Evolutionary conservation across 2,888 invertebrate species (phyloP), one percentile per base, ranked within the genome.

Genomic region (Lepidochitona cinerea): DNA sequence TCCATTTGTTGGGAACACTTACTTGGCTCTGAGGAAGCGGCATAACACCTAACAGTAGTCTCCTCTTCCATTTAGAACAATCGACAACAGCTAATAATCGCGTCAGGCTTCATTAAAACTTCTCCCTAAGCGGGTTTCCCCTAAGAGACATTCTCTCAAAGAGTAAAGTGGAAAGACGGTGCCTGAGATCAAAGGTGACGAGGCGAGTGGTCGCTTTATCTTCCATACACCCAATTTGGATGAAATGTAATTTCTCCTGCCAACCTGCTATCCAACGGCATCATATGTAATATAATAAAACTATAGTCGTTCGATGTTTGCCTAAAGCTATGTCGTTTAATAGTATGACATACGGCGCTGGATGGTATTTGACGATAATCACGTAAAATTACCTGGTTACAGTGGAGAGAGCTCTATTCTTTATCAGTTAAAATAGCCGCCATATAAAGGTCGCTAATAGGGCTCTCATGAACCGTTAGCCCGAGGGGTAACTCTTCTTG

Each of bases 281-380:
- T 4, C 29, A 14, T 59, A 59, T 14, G 14, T 59, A 59, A 59
- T 59, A 26, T 59, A 59, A 59, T 59, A 59, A 59, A 59, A 26
- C 59, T 59, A 29, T 59, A 59, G 14, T 59, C 18, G 59, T 32
- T 59, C 23, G 18, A 41, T 18, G 18, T 9, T 41, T 41, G 9
- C 41, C 18, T 41, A 32, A 59, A 59, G 59, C 59, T 32, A 59
- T 59, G 59, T 32, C 26, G 29, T 59, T 59, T 59, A 59, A 59
- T 59, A 14, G 29, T 29, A 59, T 59, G 59, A 59, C 59, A 59
- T 59, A 59, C 29, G 59, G 29, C 23, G 29, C 59, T 59, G 29
- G 23, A 59, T 59, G 59, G 59, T 59, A 23, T 59, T 59, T 59
- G 29, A 32, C 18, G 59, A 26, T 59, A 59, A 59, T 59, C 59